These are phyloP conservation scores for Chitala chitala DNA, from an alignment of 2,113 vertebrate species.

Conservation along the genomic window DNA sequence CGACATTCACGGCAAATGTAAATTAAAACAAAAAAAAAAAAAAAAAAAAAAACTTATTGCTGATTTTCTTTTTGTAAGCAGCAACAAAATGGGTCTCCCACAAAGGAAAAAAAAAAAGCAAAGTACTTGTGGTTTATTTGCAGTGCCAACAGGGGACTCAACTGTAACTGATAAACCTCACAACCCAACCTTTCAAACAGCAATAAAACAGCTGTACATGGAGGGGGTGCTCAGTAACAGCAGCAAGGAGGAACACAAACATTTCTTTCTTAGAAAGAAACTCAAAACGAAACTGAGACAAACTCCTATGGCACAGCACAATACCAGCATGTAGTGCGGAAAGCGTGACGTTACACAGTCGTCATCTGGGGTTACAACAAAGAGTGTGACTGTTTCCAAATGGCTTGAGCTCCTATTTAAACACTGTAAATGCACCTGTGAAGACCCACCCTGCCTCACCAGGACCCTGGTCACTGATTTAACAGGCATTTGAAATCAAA, in stretches of 20 bases:
- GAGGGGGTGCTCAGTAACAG: not conserved
- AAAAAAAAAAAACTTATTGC: not conserved
- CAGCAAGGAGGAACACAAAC: not conserved
- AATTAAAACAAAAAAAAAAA: not conserved
- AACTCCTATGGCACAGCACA: not conserved
- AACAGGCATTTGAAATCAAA: conserved; percentile 19
- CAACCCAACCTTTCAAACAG: not conserved
- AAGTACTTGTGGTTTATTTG: not conserved
- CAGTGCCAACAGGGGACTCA: not conserved
- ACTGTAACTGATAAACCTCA: not conserved
- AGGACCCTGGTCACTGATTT: conserved; percentile 40
- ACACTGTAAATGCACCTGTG: conserved; percentile 21
- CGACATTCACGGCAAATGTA: not conserved
- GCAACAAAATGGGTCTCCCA: not conserved
- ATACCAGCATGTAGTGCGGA: not conserved
- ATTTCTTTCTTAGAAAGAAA: conserved; percentile 14
- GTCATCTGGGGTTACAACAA: no score
- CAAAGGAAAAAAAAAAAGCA: not conserved
- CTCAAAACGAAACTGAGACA: not conserved
- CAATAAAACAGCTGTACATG: not conserved
- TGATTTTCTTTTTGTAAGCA: no score
- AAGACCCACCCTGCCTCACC: conserved; percentile 20
- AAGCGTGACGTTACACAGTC: not conserved
- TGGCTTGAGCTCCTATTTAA: not conserved
- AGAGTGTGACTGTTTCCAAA: not conserved